Evolutionary conservation across 2,888 invertebrate species (phyloP).

Genomic region (Bellardia pandia): DNA sequence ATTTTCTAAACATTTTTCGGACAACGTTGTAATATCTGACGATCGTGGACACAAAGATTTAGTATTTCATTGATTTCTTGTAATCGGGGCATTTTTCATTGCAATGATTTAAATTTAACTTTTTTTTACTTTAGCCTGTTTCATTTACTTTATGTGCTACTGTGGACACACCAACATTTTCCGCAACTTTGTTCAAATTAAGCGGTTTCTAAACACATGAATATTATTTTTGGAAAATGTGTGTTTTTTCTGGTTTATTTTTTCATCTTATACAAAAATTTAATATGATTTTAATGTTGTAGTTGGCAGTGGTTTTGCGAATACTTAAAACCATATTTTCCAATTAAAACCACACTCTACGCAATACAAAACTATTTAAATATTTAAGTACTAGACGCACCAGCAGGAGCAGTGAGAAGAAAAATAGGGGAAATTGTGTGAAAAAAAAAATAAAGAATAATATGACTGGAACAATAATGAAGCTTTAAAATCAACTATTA

Average conservation of each 20-base stretch:
- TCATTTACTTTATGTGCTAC: neutral
- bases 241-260: neutral
- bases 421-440: neutral
- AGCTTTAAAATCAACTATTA: no score
- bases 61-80: no score
- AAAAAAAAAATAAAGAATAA: no score
- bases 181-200: neutral
- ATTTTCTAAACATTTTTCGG: no score
- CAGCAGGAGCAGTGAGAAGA: neutral
- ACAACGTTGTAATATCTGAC: no score
- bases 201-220: constrained; percentile 15
- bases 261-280: constrained; percentile 7
- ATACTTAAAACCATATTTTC: constrained; percentile 57
- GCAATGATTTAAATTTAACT: neutral
- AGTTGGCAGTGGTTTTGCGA: constrained; percentile 42
- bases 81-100: no score
- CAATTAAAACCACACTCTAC: constrained; percentile 56
- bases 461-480: no score
- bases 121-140: neutral
- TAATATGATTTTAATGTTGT: constrained; percentile 48
- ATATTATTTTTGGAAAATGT: neutral
- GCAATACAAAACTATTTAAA: constrained; percentile 16
- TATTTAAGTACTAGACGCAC: neutral
- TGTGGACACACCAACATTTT: neutral
- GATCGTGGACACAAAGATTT: no score